Evolutionary conservation across 2,888 invertebrate species (phyloP).

Genomic region (Calliscelio sp.): DNA sequence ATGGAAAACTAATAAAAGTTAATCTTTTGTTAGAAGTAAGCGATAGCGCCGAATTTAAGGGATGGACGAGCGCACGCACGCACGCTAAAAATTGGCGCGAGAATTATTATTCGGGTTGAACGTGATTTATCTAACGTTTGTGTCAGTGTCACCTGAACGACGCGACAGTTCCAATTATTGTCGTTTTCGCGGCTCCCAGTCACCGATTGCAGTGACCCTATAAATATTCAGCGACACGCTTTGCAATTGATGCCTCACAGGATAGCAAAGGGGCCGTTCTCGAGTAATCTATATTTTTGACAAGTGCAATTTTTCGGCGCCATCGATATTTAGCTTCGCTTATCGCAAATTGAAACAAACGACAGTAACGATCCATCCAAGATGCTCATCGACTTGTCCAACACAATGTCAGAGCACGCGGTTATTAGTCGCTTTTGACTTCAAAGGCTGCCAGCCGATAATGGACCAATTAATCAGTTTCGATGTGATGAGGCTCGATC

Average conservation of each 20-base stretch:
- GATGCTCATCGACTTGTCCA: conserved; percentile 9
- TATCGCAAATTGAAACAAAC: conserved; percentile 57
- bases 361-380: conserved; percentile 8
- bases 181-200: conserved; percentile 57
- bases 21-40: conserved; percentile 61
- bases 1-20: conserved; percentile 44
- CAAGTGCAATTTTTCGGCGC: conserved; percentile 45
- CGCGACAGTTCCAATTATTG: conserved; percentile 70
- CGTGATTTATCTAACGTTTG: conserved; percentile 65
- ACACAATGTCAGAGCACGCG: conserved; percentile 14
- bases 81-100: conserved; percentile 43
- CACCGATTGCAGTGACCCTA: conserved; percentile 28
- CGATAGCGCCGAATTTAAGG: conserved; percentile 42
- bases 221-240: conserved; percentile 54
- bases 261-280: conserved; percentile 23
- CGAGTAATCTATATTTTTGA: conserved; percentile 55
- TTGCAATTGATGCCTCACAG: conserved; percentile 54
- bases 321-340: conserved; percentile 24
- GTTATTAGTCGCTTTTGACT: conserved; percentile 20
- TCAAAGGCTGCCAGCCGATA: conserved; percentile 24
- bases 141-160: conserved; percentile 56
- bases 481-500: conserved; percentile 16
- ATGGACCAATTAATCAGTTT: conserved; percentile 43
- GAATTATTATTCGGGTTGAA: conserved; percentile 60
- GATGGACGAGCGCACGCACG: conserved; percentile 4